A percentile compares a stretch with the other conserved stretches of the same genome.
Evolutionary conservation across 2,888 invertebrate species (phyloP).

Genomic region (Drosophila niveifrons): DNA sequence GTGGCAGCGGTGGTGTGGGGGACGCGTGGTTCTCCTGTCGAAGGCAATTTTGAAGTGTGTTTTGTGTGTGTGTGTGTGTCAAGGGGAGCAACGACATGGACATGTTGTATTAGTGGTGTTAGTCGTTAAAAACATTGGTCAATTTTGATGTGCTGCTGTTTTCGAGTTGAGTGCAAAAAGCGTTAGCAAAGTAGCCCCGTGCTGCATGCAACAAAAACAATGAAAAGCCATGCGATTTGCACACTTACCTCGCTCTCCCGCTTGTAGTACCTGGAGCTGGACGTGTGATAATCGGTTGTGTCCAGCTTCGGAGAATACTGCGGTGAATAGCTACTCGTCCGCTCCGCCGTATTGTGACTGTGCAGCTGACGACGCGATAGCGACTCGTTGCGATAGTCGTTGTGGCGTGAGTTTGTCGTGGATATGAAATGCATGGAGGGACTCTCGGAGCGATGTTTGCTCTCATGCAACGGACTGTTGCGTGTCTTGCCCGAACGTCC

Average conservation of each 20-base stretch:
- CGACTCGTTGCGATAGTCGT: conserved; percentile 83
- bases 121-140: conserved; percentile 61
- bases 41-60: conserved; percentile 60
- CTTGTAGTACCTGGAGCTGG: conserved; percentile 84
- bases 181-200: conserved; percentile 48
- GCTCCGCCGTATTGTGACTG: conserved; percentile 71
- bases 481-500: conserved; percentile 87
- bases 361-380: conserved; percentile 76
- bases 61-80: conserved; percentile 43
- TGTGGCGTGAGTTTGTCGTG: conserved; percentile 82
- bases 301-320: conserved; percentile 84
- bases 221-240: background rate
- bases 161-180: conserved; percentile 46
- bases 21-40: conserved; percentile 80
- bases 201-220: conserved; percentile 40
- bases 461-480: conserved; percentile 87
- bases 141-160: conserved; percentile 57
- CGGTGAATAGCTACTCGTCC: conserved; percentile 84
- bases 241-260: conserved; percentile 84
- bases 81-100: conserved; percentile 31
- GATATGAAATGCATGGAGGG: conserved; percentile 85
- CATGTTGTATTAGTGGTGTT: conserved; percentile 36
- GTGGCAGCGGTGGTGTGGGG: conserved; percentile 70
- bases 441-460: conserved; percentile 85
- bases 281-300: conserved; percentile 81